These are phyloP conservation scores for Carlito syrichta DNA, from an alignment of 2,113 vertebrate genomes.

Conservation along the genomic window DNA sequence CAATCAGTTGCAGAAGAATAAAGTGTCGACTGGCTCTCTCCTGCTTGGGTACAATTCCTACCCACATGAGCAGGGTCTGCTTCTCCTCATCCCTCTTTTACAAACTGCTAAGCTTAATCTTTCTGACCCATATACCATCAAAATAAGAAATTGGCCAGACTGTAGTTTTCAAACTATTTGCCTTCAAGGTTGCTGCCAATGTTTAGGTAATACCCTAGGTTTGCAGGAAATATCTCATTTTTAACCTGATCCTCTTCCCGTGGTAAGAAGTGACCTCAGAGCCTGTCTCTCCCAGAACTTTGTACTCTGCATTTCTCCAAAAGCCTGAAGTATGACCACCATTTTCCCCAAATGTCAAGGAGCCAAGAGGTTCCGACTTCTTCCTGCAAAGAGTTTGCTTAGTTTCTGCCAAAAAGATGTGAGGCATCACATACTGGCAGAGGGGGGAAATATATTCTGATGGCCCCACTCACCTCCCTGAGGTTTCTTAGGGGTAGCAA, in stretches of 20 bases:
- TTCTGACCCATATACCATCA: background rate
- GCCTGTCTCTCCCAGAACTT: background rate
- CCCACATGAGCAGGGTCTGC: background rate
- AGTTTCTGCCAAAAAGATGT: background rate
- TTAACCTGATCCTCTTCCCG: background rate
- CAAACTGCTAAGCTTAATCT: background rate
- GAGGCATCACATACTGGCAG: too few species aligned
- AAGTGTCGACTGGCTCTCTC: background rate
- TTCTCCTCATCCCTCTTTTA: background rate
- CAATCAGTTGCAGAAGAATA: background rate
- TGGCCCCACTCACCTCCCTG: accelerated
- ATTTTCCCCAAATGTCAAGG: too few species aligned
- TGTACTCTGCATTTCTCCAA: background rate
- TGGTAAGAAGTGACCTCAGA: background rate
- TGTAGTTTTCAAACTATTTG: background rate
- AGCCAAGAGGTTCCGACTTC: background rate
- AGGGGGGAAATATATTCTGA: background rate
- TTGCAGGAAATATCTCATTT: background rate
- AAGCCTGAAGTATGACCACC: background rate
- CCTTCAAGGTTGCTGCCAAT: background rate
- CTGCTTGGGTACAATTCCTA: background rate
- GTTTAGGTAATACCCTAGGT: background rate
- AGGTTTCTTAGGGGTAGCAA: background rate
- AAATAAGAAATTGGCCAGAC: background rate
- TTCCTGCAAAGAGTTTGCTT: background rate